Evolutionary conservation across 1,140 invertebrate genomes (phyloP).

Genomic region (Protaetia brevitarsis): DNA sequence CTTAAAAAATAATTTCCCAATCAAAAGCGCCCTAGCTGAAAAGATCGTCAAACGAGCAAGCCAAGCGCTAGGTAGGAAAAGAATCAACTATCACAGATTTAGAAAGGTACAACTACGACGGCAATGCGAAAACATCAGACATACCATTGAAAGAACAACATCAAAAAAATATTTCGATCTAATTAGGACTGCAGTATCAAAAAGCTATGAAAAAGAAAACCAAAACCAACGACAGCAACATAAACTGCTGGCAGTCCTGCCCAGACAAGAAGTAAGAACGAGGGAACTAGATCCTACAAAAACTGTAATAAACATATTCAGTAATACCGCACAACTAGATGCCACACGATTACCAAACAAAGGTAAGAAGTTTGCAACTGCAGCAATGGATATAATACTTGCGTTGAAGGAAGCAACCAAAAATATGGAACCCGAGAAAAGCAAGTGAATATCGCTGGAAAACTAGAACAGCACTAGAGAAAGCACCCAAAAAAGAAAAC

Average conservation of each 20-base stretch:
- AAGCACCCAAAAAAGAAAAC: no score
- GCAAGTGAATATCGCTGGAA: no score
- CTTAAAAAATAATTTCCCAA: background rate
- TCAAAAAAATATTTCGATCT: background rate
- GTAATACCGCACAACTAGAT: background rate
- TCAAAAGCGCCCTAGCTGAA: background rate
- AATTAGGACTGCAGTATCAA: background rate
- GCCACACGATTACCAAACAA: no score
- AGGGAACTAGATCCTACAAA: background rate
- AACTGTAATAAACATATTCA: background rate
- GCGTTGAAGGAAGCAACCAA: background rate
- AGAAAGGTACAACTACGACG: background rate
- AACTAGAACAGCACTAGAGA: no score
- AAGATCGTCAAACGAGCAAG: background rate
- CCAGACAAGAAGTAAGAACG: background rate
- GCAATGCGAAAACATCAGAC: background rate
- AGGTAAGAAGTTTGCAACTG: no score
- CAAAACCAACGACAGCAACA: background rate
- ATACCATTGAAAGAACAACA: background rate
- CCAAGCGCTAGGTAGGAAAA: background rate
- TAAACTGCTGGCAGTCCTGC: background rate
- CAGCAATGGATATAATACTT: no score
- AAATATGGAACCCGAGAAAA: no score
- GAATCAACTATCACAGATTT: slow-evolving; percentile 2
- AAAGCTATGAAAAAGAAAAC: background rate